Evolutionary conservation across 2,113 vertebrate genomes (phyloP), one percentile per base, ranked within the genome.

Genomic region (Semnornis frantzii): DNA sequence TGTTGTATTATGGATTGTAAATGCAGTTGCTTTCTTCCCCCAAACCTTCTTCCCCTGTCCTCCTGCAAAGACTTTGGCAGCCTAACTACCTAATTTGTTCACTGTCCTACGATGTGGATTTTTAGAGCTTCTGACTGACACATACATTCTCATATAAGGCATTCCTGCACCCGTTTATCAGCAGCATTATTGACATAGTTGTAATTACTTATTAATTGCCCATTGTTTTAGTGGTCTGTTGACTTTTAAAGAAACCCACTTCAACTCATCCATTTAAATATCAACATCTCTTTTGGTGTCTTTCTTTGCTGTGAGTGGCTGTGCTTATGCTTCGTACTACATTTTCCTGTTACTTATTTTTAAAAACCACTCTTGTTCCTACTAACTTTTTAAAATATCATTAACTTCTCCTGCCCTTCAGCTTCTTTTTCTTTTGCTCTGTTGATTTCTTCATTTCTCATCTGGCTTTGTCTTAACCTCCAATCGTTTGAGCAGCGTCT

Each of bases 191-290:
- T 64, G 89, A 82, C 46, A 44, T 64, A 3, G 4, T 79, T 28
- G 59, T 95, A 84, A 79, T 89, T 93, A 68, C 46, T 70, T 85
- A 79, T 93, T 93, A 66, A 50, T 94, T 94, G 87, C 87, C 59
- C 17, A 25, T 87, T 54, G 58, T 92, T 55, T 87, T 81, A 65
- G 30, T 33, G 65, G n/a, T 64, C 42, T 4, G 24, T 27, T 39
- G 76, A 79, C 54, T 93, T 93, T 68, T 50, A 50, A 92, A 91
- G 93, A 91, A 94, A 13, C 81, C 16, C 33, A 69, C 7, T 90
- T 85, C 15, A 23, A 9, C 85, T 84, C 71, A 77, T 19, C 27
- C 48, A 65, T 92, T 85, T 91, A 74, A 20, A 74, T 86, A 79
- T 85, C 10, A 72, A 24, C 13, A 0, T 60, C 63, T 83, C 12